These are phyloP conservation scores for Alectoris magna DNA, from an alignment of 2,797 vertebrate genomes.

Conservation along the genomic window DNA sequence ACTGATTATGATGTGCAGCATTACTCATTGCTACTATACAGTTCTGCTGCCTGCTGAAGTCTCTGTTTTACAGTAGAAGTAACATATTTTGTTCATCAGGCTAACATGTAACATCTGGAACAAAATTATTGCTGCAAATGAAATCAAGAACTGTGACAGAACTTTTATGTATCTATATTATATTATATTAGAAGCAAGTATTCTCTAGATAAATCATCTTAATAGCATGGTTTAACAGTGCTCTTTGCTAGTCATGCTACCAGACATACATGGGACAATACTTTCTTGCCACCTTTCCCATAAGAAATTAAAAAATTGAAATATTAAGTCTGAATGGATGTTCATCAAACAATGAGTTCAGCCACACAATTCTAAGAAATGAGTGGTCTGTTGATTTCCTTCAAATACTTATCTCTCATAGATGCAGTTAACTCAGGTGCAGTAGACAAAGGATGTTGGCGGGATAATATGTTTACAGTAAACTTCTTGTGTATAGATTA, in stretches of 20 bases:
- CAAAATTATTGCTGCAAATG: slow-evolving; percentile 43
- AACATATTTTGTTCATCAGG: neutral
- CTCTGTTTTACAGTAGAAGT: slow-evolving; percentile 1
- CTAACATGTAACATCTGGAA: slow-evolving; percentile 42
- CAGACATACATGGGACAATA: neutral
- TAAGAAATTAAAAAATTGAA: neutral
- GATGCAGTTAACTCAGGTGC: neutral
- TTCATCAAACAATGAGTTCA: neutral
- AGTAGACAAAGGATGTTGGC: neutral
- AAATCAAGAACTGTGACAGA: neutral
- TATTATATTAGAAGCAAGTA: neutral
- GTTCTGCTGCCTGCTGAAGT: neutral
- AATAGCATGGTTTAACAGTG: neutral
- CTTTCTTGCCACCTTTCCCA: neutral
- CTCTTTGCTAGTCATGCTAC: neutral
- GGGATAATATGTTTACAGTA: neutral
- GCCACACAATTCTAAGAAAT: neutral
- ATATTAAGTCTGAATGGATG: neutral
- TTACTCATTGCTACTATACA: slow-evolving; percentile 18
- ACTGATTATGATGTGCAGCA: neutral
- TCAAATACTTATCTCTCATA: neutral
- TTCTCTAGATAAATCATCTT: slow-evolving; percentile 10
- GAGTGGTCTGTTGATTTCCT: neutral
- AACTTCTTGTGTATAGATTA: neutral
- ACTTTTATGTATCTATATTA: neutral